Evolutionary conservation across 2,797 vertebrate genomes (phyloP).

Genomic region (Macropodus opercularis): DNA sequence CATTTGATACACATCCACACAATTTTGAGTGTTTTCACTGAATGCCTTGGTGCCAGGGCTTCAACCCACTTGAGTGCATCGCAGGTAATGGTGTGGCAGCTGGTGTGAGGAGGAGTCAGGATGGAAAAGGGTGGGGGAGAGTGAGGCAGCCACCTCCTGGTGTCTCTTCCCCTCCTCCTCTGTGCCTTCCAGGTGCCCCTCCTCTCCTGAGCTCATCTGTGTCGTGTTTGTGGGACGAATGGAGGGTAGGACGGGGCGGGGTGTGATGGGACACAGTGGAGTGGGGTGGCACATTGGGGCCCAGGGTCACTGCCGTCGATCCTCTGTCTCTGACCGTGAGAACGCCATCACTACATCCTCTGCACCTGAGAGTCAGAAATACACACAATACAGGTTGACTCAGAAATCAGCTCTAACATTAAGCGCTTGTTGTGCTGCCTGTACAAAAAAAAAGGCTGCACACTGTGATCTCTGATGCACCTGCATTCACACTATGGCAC

Average conservation of each 20-base stretch:
- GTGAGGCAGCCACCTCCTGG: slow-evolving; percentile 46
- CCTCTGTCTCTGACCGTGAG: slow-evolving; percentile 97
- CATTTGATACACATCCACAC: slow-evolving; percentile 61
- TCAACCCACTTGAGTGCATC: slow-evolving; percentile 57
- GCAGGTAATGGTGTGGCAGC: slow-evolving; percentile 63
- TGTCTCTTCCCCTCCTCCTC: slow-evolving; percentile 56
- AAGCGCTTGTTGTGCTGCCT: no score
- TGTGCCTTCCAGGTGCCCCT: slow-evolving; percentile 35
- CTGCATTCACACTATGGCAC: neutral
- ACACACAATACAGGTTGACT: no score
- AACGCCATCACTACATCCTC: slow-evolving; percentile 99
- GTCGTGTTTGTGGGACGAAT: slow-evolving; percentile 57
- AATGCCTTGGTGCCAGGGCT: slow-evolving; percentile 58
- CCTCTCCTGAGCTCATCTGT: slow-evolving; percentile 76
- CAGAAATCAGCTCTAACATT: no score
- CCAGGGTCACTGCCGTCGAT: slow-evolving; percentile 92
- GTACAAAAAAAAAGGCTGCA: no score
- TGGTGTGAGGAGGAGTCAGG: slow-evolving; percentile 60
- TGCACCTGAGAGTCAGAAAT: slow-evolving; percentile 82
- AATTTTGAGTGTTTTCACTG: slow-evolving; percentile 65
- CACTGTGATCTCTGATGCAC: neutral
- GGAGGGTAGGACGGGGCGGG: slow-evolving; percentile 1
- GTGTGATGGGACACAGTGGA: slow-evolving; percentile 22
- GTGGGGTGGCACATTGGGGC: slow-evolving; percentile 13
- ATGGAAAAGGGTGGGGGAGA: slow-evolving; percentile 46